Base-by-base conservation (phyloP, 2,113 vertebrate genomes). In the Hyperopisus bebe region DNA sequence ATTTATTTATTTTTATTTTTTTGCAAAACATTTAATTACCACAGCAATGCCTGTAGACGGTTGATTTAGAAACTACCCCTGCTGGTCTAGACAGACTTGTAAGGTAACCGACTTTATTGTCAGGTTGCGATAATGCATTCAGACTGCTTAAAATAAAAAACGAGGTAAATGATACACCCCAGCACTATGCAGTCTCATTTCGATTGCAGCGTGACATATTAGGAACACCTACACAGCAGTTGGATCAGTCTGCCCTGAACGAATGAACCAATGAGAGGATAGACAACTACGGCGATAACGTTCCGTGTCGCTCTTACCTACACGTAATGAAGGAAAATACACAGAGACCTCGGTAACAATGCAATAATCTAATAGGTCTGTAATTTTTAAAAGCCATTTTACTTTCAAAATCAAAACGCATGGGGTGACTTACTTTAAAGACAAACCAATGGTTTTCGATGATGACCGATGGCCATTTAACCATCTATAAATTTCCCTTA, bases 211-310 rank as follows among this genome's bases (percentile, higher is more conserved):
- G 21, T 46, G 82, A 47, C 74, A 80, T 19, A 39, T 80, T 39
- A 42, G 74, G 31, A n/a, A 42, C 19, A 70, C 50, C 80, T 3
- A 88, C 39, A 58, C 48, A 47, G 21, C 42, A 53, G 85, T 19
- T 31, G n/a, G 85, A 53, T 35, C 5, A 19, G 85, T n/a, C 44
- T 47, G 82, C 44, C 82, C 82, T n/a, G 85, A 51, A 86, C 48
- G 85, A 86, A 86, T 51, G 85, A 53, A 17, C 85, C 85, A 86
- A 86, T 86, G 85, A 53, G 85, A 48, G 84, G 21, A 39, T 9
- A 35, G 27, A 55, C 74, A 89, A 46, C 11, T 31, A 70, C 62
- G 42, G 35, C 3, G 46, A 47, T 51, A 47, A 51, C 15, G 0
- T 51, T 86, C 6, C 24, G 48, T 47, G 84, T 50, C 48, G 1